Base-by-base conservation (phyloP, 2,797 vertebrate genomes). In the Clarias laeviceps region DNA sequence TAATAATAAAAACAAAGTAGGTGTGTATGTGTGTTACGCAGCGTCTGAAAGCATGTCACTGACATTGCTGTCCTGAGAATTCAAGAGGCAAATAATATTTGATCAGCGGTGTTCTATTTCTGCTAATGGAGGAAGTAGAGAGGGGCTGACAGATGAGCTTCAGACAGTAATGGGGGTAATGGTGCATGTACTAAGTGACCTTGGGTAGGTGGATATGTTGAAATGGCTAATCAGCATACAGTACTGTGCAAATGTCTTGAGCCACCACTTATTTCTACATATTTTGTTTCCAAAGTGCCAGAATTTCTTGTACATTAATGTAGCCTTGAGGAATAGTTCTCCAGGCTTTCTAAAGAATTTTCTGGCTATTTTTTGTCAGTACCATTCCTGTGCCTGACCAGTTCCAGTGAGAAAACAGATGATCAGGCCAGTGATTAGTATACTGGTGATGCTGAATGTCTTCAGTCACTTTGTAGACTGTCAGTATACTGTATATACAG, bases 101-200 rank as follows among this genome's bases (percentile, higher is more conserved):
- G 78, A 62, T 64, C 62, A 80, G 77, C 56, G 72, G 72, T 29
- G 45, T 56, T 76, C 2, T 56, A 27, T 76, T 76, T 76, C n/a
- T 1, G 7, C 72, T 76, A 50, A 76, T 56, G 27, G 15, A 76
- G 50, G 50, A 18, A 76, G 50, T 29, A 76, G 3, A 56, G n/a
- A 76, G 1, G 45, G 24, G 14, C 50, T 56, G 72, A 76, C n/a
- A 56, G 72, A 56, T 29, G 72, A 56, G n/a, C n/a, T 56, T 18
- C n/a, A 76, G n/a, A 29, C 72, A 54, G 45, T 54, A 54, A 74
- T 54, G 72, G 9, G 34, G 9, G 20, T 73, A 73, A 73, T 73
- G 70, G 24, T 54, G 40, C 40, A 27, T 3, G 45, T 17, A 29
- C 40, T 54, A 50, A 50, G 72, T 74, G 45, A 74, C 72, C 72